Evolutionary conservation across 2,797 vertebrate species (phyloP).

Genomic region (Buphagus erythrorhynchus): DNA sequence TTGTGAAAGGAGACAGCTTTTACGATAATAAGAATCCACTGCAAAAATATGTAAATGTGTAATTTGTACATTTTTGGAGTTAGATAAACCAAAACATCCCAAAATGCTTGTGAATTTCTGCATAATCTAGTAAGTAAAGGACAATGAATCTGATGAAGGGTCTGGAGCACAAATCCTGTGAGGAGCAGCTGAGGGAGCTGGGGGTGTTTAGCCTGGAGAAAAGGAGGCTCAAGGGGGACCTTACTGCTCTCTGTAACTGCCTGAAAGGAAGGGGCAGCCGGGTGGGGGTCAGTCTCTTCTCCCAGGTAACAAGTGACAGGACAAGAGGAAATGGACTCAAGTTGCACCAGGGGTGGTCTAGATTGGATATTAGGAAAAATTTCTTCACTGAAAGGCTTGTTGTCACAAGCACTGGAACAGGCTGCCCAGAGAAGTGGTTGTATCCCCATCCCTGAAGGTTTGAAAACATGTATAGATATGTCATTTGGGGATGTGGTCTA

Average conservation of each 20-base stretch:
- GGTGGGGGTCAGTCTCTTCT: accelerated
- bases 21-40: too few species aligned
- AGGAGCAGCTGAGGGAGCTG: background rate
- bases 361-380: background rate
- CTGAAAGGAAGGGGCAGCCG: background rate
- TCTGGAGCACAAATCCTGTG: background rate
- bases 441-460: background rate
- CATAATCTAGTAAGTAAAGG: too few species aligned
- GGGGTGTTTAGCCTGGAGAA: background rate
- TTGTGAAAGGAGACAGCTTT: too few species aligned
- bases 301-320: accelerated
- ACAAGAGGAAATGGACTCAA: background rate
- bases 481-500: background rate
- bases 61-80: too few species aligned
- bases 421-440: background rate
- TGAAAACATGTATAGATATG: background rate
- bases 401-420: background rate
- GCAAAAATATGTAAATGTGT: too few species aligned
- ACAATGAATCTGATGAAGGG: too few species aligned
- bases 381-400: background rate
- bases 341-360: background rate
- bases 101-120: too few species aligned
- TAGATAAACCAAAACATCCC: too few species aligned
- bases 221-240: background rate
- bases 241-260: accelerated